Evolutionary conservation across 2,888 invertebrate species (phyloP).

Genomic region (Galerucella nymphaeae): DNA sequence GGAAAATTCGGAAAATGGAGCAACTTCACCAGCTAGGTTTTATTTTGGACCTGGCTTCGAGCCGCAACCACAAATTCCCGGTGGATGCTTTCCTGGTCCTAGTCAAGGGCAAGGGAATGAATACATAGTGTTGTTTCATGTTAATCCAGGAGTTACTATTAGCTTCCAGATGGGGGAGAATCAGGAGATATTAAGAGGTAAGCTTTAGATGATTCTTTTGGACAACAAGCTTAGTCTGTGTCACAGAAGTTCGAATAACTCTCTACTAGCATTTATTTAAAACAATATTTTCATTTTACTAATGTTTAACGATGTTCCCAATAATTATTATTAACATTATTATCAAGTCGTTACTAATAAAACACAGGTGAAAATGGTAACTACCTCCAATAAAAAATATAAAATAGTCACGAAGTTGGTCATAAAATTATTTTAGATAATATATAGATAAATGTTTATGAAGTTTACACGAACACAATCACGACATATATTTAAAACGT

Average conservation of each 20-base stretch:
- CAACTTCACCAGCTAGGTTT: constrained; percentile 68
- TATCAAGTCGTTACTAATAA: no score
- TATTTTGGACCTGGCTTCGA: constrained; percentile 72
- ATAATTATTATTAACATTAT: no score
- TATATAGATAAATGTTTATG: not conserved
- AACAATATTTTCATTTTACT: no score
- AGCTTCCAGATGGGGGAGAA: constrained; percentile 80
- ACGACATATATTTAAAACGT: not conserved
- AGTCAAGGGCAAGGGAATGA: constrained; percentile 62
- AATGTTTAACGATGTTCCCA: no score
- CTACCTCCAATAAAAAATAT: not conserved
- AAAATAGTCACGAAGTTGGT: not conserved
- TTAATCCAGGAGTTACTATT: constrained; percentile 82
- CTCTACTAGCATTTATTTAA: not conserved
- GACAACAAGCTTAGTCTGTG: no score
- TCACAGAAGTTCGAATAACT: not conserved
- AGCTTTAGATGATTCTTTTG: constrained; percentile 55
- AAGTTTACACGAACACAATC: not conserved
- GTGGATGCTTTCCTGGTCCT: constrained; percentile 52
- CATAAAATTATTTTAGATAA: not conserved
- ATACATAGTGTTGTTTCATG: constrained; percentile 79
- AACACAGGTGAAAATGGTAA: not conserved
- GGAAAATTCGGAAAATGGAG: constrained; percentile 64
- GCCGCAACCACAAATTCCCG: constrained; percentile 63
- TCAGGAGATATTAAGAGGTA: constrained; percentile 81